Percentiles rank a stretch among this genome's conserved stretches.
Conservation (phyloP, 2,113 vertebrate species). For the Sorex araneus region DNA sequence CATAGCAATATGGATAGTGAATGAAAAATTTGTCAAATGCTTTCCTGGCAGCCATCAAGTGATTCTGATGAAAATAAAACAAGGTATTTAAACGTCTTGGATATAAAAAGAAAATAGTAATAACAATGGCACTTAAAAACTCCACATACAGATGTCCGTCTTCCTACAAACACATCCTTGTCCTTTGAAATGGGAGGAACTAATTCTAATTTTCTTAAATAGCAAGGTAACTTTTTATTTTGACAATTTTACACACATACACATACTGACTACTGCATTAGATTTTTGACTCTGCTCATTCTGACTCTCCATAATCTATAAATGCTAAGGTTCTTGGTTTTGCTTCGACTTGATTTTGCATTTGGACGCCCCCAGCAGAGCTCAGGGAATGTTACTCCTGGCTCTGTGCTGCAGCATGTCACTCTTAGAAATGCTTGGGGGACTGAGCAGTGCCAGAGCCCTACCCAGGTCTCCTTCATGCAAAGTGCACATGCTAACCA, state of each 20-base stretch:
- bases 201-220: slow-evolving; percentile 37
- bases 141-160: neutral
- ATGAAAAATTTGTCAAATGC: slow-evolving; percentile 97
- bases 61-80: slow-evolving; percentile 91
- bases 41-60: slow-evolving; percentile 93
- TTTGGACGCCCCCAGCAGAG: too few relatives aligned
- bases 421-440: too few relatives aligned
- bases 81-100: slow-evolving; percentile 58
- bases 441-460: too few relatives aligned
- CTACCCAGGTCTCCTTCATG: too few relatives aligned
- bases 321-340: neutral
- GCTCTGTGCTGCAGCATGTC: too few relatives aligned
- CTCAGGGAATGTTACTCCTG: too few relatives aligned
- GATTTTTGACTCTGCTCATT: neutral
- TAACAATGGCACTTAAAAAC: slow-evolving; percentile 29
- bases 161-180: slow-evolving; percentile 11
- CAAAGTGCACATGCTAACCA: too few relatives aligned
- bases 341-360: too few relatives aligned
- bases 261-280: neutral
- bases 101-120: slow-evolving; percentile 40
- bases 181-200: slow-evolving; percentile 42
- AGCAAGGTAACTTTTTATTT: slow-evolving; percentile 42
- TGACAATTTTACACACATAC: slow-evolving; percentile 5
- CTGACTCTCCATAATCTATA: neutral
- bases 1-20: slow-evolving; percentile 98